Conservation (phyloP, 2,113 vertebrate genomes). For the Crypturellus undulatus region DNA sequence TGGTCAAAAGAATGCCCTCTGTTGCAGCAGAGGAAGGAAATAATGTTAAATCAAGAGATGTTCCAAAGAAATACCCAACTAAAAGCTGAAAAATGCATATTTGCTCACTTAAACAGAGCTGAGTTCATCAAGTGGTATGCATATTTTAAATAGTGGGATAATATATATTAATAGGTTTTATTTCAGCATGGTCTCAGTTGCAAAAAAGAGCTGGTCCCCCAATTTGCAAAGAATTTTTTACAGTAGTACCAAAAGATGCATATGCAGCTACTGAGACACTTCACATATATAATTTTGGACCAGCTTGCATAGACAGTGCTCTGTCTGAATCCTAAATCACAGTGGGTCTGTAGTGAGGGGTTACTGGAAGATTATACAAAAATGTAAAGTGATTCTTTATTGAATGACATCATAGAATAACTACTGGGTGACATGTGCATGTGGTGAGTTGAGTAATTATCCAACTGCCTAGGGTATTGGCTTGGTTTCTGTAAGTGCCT, state of each 20-base stretch:
- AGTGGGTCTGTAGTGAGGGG: background rate
- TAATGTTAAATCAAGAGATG: background rate
- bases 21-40: background rate
- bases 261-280: background rate
- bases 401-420: background rate
- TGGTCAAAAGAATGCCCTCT: fast-evolving
- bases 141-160: background rate
- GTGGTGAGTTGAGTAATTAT: background rate
- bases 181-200: background rate
- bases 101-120: background rate
- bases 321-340: background rate
- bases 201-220: background rate
- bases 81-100: background rate
- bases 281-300: background rate
- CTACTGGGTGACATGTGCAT: background rate
- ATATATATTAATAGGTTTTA: background rate
- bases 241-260: background rate
- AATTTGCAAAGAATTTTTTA: background rate
- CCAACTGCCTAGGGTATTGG: background rate
- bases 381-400: background rate
- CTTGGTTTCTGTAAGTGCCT: background rate
- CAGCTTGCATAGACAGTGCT: background rate
- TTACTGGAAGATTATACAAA: background rate
- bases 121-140: background rate
- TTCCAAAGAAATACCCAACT: background rate